A percentile compares a stretch with the other conserved stretches of the same genome.
phyloP scores from a whole-genome alignment of 2,113 vertebrate genomes.

The Bos javanicus region DNA sequence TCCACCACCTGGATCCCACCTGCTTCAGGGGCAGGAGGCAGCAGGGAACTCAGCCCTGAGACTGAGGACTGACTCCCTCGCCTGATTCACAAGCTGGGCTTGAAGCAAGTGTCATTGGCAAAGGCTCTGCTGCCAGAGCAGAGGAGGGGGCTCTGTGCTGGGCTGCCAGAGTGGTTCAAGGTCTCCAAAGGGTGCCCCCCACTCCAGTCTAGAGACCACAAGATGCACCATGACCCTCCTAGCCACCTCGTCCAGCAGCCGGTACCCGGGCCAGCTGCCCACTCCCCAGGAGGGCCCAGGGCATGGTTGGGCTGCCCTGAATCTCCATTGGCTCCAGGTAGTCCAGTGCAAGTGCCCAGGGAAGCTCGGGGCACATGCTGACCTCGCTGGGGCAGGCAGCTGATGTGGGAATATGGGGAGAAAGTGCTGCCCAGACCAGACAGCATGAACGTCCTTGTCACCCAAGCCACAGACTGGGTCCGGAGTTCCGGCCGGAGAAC shows the following conservation, averaged over 20 bases:
- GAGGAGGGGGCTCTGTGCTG: not conserved
- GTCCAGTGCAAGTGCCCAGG: not conserved
- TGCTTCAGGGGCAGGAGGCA: not conserved
- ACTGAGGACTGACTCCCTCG: not conserved
- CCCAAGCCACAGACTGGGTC: not conserved
- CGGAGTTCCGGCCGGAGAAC: not conserved
- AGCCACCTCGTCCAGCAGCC: no score
- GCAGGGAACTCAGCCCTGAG: not conserved
- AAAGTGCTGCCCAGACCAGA: not conserved
- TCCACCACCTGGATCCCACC: not conserved
- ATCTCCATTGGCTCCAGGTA: accelerated
- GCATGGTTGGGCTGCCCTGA: not conserved
- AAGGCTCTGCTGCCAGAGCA: not conserved
- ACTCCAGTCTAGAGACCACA: not conserved
- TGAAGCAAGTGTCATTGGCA: not conserved
- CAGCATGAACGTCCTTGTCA: not conserved
- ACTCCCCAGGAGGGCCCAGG: not conserved
- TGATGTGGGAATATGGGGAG: not conserved
- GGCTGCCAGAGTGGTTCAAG: accelerated
- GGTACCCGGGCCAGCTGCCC: not conserved
- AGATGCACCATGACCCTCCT: no score
- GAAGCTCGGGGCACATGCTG: not conserved
- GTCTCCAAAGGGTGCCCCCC: not conserved
- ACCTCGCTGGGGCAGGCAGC: not conserved
- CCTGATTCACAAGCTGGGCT: not conserved